Base-by-base conservation (phyloP, 2,888 invertebrate species). In the Amiota mariae region DNA sequence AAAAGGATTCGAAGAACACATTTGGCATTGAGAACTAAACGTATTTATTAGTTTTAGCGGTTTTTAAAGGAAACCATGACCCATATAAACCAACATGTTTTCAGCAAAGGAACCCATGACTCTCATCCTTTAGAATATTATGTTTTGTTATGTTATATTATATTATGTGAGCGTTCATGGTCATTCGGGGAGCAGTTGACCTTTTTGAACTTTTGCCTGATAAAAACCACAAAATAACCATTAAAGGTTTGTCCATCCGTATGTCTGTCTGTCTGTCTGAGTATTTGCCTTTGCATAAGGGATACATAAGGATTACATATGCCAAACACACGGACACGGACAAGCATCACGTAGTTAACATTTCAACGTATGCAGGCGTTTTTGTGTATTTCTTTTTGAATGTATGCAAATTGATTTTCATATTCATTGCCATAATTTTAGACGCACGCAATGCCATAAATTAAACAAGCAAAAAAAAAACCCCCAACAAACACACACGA, bases 371-470 rank as follows among this genome's bases (percentile, higher is more conserved):
- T 12, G 59, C 59, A 11, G 1, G 1, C 54, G 54, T 15, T 15
- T 13, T 54, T 18, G 59, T 10, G 18, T 12, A 11, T 20, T 59
- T 54, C n/a, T 64, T 15, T 18, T n/a, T 64, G 15, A 64, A 47
- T 18, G 48, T 48, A 64, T 47, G 64, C 72, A 77, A 82, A 83
- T 83, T 82, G 83, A 82, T 83, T 82, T 80, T 82, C 80, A 79
- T 82, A 83, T 83, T 83, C 81, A 81, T 82, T 81, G 83, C 78
- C 76, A 77, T 75, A 76, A 77, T 75, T 73, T 73, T 66, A 66
- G 63, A 70, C 70, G 57, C 72, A 57, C 68, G 72, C 73, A 47
- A 20, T 15, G 18, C 51, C n/a, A 83, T 83, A 84, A 83, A 83
- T 83, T 84, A 83, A 82, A 82, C 82, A 83, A 82, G 80, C 79